Conservation (phyloP, 2,888 invertebrate genomes). For the Temnothorax rugatulus region DNA sequence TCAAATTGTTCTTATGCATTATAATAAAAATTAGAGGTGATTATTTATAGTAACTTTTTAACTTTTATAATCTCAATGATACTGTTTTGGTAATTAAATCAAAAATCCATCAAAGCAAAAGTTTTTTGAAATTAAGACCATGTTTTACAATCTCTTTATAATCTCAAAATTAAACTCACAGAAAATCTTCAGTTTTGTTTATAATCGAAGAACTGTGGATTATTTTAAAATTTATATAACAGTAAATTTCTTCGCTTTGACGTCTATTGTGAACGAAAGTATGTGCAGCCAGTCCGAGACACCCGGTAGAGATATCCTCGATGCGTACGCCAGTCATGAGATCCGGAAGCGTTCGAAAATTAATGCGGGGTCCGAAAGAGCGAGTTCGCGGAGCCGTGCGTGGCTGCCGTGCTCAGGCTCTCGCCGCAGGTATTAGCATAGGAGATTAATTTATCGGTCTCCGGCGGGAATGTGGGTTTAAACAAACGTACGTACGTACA, state of each 20-base stretch:
- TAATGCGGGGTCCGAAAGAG: conserved; percentile 68
- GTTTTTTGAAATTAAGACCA: neutral
- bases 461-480: conserved; percentile 69
- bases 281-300: neutral
- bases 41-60: neutral
- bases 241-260: neutral
- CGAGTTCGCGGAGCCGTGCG: conserved; percentile 62
- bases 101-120: neutral
- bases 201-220: neutral
- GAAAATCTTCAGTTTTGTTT: neutral
- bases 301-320: conserved; percentile 42
- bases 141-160: neutral
- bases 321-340: conserved; percentile 56
- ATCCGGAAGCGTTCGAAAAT: conserved; percentile 75
- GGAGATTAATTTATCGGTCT: conserved; percentile 77
- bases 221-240: neutral
- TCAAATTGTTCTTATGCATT: neutral
- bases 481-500: conserved; percentile 68
- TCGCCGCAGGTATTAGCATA: conserved; percentile 72
- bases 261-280: neutral
- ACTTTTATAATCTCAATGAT: neutral
- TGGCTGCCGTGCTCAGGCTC: conserved; percentile 58
- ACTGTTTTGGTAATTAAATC: neutral
- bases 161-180: neutral
- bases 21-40: neutral